A percentile compares a stretch with the other conserved stretches of the same genome.
Conservation (phyloP, 2,797 vertebrate genomes). For the Bufotes viridis region DNA sequence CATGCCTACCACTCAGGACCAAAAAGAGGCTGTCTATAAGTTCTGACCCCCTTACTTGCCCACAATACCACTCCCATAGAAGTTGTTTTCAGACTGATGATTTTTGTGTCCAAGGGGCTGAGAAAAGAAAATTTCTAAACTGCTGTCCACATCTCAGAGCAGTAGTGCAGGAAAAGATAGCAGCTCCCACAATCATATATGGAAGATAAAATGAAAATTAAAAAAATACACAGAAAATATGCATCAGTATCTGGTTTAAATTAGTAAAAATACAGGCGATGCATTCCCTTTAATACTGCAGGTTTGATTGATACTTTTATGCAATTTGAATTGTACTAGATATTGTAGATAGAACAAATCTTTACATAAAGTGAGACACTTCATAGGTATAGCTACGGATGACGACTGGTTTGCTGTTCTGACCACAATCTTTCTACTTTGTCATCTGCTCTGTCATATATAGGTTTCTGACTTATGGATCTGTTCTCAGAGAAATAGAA, state of each 20-base stretch:
- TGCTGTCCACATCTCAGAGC: too few relatives aligned
- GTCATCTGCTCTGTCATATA: background rate
- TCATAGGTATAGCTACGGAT: background rate
- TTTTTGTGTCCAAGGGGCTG: too few relatives aligned
- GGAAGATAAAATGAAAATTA: background rate
- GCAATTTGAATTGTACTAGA: constrained; percentile 2
- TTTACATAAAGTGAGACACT: background rate
- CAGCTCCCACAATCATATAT: too few relatives aligned
- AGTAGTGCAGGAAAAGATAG: too few relatives aligned
- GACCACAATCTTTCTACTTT: background rate
- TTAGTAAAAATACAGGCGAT: background rate
- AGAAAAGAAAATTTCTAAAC: too few relatives aligned
- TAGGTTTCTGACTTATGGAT: background rate
- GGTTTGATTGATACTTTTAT: background rate
- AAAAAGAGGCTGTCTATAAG: too few relatives aligned
- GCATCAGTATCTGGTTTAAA: background rate
- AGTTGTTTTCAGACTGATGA: too few relatives aligned
- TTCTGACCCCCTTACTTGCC: too few relatives aligned
- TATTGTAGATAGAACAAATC: background rate
- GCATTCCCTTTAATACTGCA: background rate
- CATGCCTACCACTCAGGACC: too few relatives aligned
- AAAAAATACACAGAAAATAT: background rate
- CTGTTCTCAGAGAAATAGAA: background rate
- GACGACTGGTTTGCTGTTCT: background rate
- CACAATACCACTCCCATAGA: too few relatives aligned